These are phyloP conservation scores for Lateolabrax maculatus DNA, from an alignment of 2,797 vertebrate genomes.

Conservation along the genomic window DNA sequence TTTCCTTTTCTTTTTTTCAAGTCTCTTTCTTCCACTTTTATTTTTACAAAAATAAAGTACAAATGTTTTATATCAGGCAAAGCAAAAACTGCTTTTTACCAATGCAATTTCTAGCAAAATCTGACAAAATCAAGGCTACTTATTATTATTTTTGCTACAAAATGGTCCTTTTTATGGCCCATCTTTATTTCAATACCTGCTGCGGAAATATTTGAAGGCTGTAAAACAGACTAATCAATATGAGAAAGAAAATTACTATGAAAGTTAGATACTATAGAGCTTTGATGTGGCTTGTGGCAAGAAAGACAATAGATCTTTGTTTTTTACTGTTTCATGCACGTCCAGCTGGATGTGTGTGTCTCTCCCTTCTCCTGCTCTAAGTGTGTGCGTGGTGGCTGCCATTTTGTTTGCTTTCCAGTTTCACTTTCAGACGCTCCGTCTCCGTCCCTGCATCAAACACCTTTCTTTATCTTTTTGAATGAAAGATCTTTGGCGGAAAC, in stretches of 20 bases:
- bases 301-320: conserved; percentile 38
- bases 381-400: conserved; percentile 35
- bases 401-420: conserved; percentile 56
- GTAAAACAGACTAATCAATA: neutral
- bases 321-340: conserved; percentile 8
- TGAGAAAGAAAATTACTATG: neutral
- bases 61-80: too few species aligned
- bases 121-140: neutral
- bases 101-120: neutral
- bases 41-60: too few species aligned
- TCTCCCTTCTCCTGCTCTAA: conserved; percentile 16
- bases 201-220: neutral
- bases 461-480: neutral
- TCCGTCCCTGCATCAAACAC: neutral
- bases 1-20: neutral
- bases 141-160: too few species aligned
- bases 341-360: neutral
- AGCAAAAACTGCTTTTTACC: too few species aligned
- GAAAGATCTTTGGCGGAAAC: neutral
- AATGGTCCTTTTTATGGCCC: neutral
- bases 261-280: neutral
- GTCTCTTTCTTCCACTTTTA: neutral
- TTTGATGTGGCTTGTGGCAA: conserved; percentile 9
- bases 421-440: conserved; percentile 2
- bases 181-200: neutral